Base-by-base conservation (phyloP, 2,797 vertebrate species). In the Coilia nasus region DNA sequence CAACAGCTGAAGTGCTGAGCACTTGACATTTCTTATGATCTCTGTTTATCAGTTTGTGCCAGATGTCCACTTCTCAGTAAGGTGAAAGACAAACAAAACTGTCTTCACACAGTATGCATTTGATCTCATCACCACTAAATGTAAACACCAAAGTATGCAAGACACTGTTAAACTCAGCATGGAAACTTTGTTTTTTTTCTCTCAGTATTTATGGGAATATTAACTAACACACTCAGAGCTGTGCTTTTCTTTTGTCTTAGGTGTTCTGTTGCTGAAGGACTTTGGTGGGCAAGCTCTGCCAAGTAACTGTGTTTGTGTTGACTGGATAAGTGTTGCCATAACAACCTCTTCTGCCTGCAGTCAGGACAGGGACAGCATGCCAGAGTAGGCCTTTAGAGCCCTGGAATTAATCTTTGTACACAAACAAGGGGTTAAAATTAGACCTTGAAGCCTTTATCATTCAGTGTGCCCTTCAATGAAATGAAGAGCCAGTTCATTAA, bases 231-330 rank as follows among this genome's bases (percentile, higher is more conserved):
- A 14, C 14, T 41, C 67, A 75, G 67, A 17, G 31, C 31, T 4
- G 4, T 75, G 67, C 15, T 75, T 75, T 28, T 41, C 67, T 75
- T 71, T 75, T 75, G 67, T 75, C 9, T 75, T 41, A 35, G 31
- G 31, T 75, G 67, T 17, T 75, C 67, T 41, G 67, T 41, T 75
- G 14, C 67, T 35, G 67, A 75, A 75, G 67, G 31, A 75, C 67
- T 75, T 25, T 35, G 31, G 67, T 17, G 67, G 15, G 31, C 64
- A 41, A 75, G 67, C 67, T 6, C 31, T 75, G 67, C 67, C 67
- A 75, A 75, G 28, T 41, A 35, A 75, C 67, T 75, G 67, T 57
- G 56, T 75, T 75, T 75, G 67, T 75, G 67, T 75, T 35, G 67
- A 41, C 31, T 28, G 67, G 31, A 75, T 75, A 75, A 75, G 67